Evolutionary conservation across 2,888 invertebrate species (phyloP).

Genomic region (Mesoligia furuncula): DNA sequence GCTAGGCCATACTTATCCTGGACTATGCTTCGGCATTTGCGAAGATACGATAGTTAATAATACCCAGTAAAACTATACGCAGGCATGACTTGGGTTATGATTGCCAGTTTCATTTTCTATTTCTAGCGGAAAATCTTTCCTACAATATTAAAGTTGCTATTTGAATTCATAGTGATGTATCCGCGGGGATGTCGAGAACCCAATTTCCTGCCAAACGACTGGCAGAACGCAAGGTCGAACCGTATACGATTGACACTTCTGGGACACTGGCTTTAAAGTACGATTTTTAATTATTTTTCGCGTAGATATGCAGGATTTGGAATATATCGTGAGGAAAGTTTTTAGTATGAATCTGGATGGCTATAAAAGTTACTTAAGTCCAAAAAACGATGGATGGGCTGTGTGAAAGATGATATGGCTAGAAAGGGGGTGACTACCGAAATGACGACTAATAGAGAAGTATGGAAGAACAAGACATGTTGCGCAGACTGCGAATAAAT

Average conservation of each 20-base stretch:
- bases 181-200: conserved; percentile 27
- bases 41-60: not conserved
- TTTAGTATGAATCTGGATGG: not conserved
- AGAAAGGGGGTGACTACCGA: not conserved
- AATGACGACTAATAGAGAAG: not conserved
- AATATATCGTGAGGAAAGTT: not conserved
- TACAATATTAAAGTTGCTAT: conserved; percentile 19
- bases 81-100: not conserved
- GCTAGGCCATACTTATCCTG: not conserved
- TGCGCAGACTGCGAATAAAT: not conserved
- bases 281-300: not conserved
- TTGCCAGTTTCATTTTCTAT: not conserved
- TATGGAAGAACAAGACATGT: not conserved
- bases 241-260: conserved; percentile 28
- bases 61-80: not conserved
- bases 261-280: conserved; percentile 7
- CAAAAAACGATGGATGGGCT: not conserved
- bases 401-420: not conserved
- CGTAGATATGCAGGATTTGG: no score
- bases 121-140: conserved; percentile 16
- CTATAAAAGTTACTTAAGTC: no score
- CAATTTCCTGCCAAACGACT: conserved; percentile 42
- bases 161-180: conserved; percentile 45
- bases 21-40: not conserved
- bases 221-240: conserved; percentile 35